Evolutionary conservation across 1,140 invertebrate species (phyloP).

Genomic region (Drosophila serrata): DNA sequence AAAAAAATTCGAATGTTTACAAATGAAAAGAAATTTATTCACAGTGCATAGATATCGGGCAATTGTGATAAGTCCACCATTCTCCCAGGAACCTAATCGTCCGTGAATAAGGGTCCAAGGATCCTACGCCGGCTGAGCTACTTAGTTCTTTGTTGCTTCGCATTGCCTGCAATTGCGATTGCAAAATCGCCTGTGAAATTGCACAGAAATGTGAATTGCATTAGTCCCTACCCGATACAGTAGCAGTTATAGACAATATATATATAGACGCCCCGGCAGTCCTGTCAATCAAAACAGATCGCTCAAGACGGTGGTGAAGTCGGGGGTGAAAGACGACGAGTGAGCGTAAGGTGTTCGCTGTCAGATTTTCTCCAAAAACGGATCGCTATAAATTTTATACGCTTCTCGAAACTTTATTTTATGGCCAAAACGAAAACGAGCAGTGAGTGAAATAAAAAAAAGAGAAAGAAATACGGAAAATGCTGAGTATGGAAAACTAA

Average conservation of each 20-base stretch:
- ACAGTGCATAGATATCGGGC: constrained; percentile 8
- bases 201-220: constrained; percentile 79
- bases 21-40: background rate
- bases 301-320: too few relatives aligned
- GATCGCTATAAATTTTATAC: constrained; percentile 81
- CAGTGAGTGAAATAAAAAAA: constrained; percentile 21
- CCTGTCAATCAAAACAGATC: constrained; percentile 74
- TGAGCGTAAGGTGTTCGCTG: constrained; percentile 74
- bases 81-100: constrained; percentile 70
- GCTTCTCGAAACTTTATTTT: constrained; percentile 83
- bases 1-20: background rate
- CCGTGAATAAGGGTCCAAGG: constrained; percentile 42
- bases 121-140: constrained; percentile 50
- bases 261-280: constrained; percentile 63
- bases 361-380: constrained; percentile 71
- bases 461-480: constrained; percentile 5
- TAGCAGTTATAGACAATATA: constrained; percentile 18
- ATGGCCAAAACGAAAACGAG: constrained; percentile 56
- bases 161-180: constrained; percentile 62
- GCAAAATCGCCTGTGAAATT: constrained; percentile 80
- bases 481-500: constrained; percentile 23
- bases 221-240: constrained; percentile 47
- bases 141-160: constrained; percentile 66
- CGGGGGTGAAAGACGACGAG: background rate
- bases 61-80: constrained; percentile 53